Conservation (phyloP, 1,140 invertebrate genomes). For the Procambarus virginalis region DNA sequence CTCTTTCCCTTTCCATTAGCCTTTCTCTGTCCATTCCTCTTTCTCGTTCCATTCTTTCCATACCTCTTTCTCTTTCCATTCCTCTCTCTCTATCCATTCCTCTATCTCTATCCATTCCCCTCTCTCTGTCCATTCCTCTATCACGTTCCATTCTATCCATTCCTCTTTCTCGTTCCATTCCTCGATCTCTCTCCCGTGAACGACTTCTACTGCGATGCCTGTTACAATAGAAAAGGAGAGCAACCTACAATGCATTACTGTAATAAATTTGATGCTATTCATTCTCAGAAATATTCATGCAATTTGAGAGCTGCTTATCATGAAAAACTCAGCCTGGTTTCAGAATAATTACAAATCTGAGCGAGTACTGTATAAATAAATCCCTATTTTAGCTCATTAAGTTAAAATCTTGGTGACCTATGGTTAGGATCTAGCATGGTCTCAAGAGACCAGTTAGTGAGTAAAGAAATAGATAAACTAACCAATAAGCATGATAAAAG, state of each 20-base stretch:
- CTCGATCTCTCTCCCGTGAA: constrained; percentile 73
- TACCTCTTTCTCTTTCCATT: constrained; percentile 50
- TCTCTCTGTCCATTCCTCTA: constrained; percentile 36
- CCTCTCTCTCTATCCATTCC: constrained; percentile 75
- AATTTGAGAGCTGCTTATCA: not conserved
- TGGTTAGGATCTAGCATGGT: no score
- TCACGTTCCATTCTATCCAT: constrained; percentile 55
- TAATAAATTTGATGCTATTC: no score
- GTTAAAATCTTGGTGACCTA: no score
- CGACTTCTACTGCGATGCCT: constrained; percentile 62
- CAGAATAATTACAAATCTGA: no score
- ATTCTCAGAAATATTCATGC: no score
- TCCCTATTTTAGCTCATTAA: no score
- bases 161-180: constrained; percentile 76
- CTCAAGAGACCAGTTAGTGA: no score
- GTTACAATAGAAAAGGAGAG: constrained; percentile 2
- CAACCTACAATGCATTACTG: not conserved
- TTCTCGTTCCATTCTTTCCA: constrained; percentile 73
- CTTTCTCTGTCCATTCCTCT: constrained; percentile 66
- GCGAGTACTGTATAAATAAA: no score
- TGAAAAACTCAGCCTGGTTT: no score
- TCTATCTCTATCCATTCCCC: constrained; percentile 71
- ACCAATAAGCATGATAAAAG: no score
- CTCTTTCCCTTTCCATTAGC: constrained; percentile 38
- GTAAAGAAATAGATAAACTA: no score